Base-by-base conservation (phyloP, 2,888 invertebrate species). In the Chymomyza amoena region DNA sequence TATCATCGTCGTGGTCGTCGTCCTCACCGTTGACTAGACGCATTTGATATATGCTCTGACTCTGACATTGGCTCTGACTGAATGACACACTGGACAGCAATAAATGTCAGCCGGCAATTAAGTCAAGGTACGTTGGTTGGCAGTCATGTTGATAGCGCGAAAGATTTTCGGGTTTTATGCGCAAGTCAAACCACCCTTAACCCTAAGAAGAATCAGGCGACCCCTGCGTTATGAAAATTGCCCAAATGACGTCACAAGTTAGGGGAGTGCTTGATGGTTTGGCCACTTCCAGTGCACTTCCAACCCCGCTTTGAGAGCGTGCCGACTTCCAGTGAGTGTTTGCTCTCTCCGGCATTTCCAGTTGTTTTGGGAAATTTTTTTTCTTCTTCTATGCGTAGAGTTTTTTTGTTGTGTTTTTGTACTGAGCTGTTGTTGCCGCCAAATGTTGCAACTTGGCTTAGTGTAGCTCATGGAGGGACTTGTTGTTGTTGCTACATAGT, bases 91-190 rank as follows among this genome's bases (percentile, higher is more conserved):
- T 70, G 81, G 76, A 72, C 68, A 62, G 78, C 77, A 81, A 81
- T 87, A 76, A 87, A 80, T 77, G 81, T 84, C 78, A 78, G 78
- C 25, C 72, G 69, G 76, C 84, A 84, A 85, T 82, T 83, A 86
- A 78, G 76, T 71, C 79, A 66, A 77, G 80, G 72, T 80, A 68
- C 36, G 61, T 25, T 28, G 13, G 25, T 32, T 50, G 15, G 45
- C 32, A 64, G 52, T 16, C 54, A 39, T 25, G 20, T 61, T 36
- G 61, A 61, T 61, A 18, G 45, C 61, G 45, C 50, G 39, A 45
- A 25, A n/a, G 18, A 16, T 39, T 45, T 61, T 16, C 39, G 18
- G 4, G 61, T 50, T 45, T 45, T 61, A n/a, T 45, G 54, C 54
- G 54, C 18, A 54, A 61, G n/a, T 60, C 36, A 15, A 66, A 18